Conservation (phyloP, 2,113 vertebrate genomes). For the Mobula hypostoma region DNA sequence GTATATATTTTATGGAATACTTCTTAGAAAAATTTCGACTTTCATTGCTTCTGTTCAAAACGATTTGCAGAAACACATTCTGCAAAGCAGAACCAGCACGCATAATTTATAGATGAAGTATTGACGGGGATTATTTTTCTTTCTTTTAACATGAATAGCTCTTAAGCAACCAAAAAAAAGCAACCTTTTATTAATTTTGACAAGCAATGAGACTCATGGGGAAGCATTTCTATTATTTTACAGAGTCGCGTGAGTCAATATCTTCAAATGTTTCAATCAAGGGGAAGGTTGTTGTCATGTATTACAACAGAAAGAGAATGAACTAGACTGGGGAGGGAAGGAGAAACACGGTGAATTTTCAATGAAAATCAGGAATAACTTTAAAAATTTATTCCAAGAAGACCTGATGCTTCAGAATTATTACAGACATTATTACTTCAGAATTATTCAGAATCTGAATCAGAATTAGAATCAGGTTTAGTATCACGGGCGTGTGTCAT, state of each 20-base stretch:
- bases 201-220: conserved; percentile 12
- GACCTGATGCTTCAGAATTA: background rate
- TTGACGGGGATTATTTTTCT: background rate
- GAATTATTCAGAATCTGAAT: background rate
- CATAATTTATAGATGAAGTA: conserved; percentile 5
- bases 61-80: no score
- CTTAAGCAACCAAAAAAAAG: background rate
- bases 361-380: background rate
- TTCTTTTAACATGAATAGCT: conserved; percentile 6
- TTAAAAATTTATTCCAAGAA: background rate
- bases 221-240: background rate
- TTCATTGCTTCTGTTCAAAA: background rate
- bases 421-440: background rate
- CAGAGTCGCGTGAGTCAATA: background rate
- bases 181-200: conserved; percentile 22
- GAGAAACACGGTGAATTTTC: background rate
- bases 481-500: no score
- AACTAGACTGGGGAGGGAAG: background rate
- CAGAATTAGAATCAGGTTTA: no score
- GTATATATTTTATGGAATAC: background rate
- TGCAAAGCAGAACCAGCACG: background rate
- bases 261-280: conserved; percentile 34
- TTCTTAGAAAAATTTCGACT: background rate
- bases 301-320: background rate
- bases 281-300: conserved; percentile 8